These are phyloP conservation scores for Euzetes globulus DNA, from an alignment of 2,888 invertebrate species.

Conservation along the genomic window DNA sequence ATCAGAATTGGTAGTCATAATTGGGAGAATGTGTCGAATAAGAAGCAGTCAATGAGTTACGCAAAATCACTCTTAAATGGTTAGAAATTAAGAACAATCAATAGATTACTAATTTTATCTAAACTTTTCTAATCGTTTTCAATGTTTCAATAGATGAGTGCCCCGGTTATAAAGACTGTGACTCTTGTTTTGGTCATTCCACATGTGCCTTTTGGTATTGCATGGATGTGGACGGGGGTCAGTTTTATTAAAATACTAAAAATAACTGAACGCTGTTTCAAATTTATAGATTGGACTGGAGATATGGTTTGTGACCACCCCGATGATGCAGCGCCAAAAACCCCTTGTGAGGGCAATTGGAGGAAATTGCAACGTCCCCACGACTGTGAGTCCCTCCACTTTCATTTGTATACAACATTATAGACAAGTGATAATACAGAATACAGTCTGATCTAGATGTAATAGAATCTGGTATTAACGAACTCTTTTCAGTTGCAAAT, in stretches of 20 bases:
- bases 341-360: neutral
- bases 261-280: too few species aligned
- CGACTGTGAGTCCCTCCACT: neutral
- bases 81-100: neutral
- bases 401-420: too few species aligned
- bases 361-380: neutral
- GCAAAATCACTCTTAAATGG: too few species aligned
- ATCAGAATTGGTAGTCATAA: too few species aligned
- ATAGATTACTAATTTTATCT: neutral
- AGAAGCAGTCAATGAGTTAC: too few species aligned
- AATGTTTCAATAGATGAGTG: neutral
- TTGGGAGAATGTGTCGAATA: too few species aligned
- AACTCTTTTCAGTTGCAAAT: too few species aligned
- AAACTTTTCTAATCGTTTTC: neutral
- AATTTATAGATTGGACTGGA: neutral
- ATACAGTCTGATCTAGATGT: too few species aligned
- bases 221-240: neutral
- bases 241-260: too few species aligned
- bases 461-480: too few species aligned
- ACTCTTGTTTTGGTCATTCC: neutral
- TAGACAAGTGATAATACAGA: too few species aligned
- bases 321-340: neutral
- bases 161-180: neutral
- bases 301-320: neutral
- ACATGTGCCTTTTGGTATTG: neutral